These are phyloP conservation scores for Candidula unifasciata DNA, from an alignment of 2,888 invertebrate genomes.

Conservation along the genomic window DNA sequence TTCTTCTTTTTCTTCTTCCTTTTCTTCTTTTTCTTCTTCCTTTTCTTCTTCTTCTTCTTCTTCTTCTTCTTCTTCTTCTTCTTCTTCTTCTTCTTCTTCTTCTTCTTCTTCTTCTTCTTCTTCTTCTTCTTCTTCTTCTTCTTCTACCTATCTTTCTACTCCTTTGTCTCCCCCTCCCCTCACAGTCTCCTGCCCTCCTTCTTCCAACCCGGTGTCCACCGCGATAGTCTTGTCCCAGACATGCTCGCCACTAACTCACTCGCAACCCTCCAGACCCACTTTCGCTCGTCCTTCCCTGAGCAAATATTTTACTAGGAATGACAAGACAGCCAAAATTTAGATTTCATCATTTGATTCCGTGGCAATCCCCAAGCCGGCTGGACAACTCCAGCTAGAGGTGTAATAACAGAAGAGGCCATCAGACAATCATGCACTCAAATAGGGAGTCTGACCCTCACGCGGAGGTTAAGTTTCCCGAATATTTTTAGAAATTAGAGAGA, in stretches of 20 bases:
- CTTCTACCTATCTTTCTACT: no score
- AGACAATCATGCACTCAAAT: slow-evolving; percentile 6
- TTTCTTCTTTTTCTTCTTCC: not conserved
- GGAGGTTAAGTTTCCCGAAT: not conserved
- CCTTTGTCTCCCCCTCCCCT: no score
- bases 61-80: no score
- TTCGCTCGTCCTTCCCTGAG: slow-evolving; percentile 11
- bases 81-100: no score
- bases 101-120: no score
- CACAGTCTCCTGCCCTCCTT: not conserved
- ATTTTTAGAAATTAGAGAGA: not conserved
- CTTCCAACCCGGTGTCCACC: not conserved
- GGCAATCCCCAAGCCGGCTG: not conserved
- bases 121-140: no score
- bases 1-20: not conserved
- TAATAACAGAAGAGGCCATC: slow-evolving; percentile 3
- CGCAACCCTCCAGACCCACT: not conserved
- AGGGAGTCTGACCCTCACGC: not conserved
- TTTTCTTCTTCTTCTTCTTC: not conserved
- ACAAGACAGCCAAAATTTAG: slow-evolving; percentile 32
- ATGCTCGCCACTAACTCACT: not conserved
- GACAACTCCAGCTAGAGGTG: not conserved
- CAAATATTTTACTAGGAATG: slow-evolving; percentile 32
- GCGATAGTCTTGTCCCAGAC: not conserved
- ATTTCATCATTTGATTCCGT: slow-evolving; percentile 37